Percentiles rank a stretch among this genome's conserved stretches.
phyloP scores from a whole-genome alignment of 2,797 vertebrate genomes.

The Garrulus glandarius region DNA sequence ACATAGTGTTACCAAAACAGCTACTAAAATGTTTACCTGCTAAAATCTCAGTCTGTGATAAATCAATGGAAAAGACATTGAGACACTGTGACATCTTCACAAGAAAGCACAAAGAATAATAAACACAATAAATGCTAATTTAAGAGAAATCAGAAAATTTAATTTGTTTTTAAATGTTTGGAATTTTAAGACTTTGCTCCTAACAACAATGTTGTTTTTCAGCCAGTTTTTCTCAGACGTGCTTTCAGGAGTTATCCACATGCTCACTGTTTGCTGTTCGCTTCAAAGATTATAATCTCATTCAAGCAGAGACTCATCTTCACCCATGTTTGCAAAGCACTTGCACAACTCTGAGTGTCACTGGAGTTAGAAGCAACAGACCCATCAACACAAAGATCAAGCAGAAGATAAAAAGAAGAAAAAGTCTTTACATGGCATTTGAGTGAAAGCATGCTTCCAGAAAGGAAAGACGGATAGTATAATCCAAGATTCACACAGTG shows the following conservation, averaged over 20 bases:
- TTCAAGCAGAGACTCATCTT: constrained; percentile 47
- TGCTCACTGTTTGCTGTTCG: neutral
- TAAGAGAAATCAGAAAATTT: neutral
- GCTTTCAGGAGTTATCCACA: neutral
- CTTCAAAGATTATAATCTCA: constrained; percentile 36
- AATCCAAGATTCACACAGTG: neutral
- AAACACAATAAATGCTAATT: neutral
- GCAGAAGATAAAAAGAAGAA: neutral
- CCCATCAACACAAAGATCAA: neutral
- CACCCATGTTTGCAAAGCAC: neutral
- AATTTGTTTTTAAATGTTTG: neutral
- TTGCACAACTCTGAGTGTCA: constrained; percentile 19
- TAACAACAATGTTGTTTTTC: neutral
- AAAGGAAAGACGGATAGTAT: neutral
- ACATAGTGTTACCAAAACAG: neutral
- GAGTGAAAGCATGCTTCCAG: neutral
- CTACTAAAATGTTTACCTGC: neutral
- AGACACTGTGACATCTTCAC: neutral
- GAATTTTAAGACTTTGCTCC: neutral
- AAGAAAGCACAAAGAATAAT: neutral
- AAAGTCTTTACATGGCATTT: neutral
- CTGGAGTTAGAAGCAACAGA: neutral
- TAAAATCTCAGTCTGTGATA: neutral
- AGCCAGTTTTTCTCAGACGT: neutral
- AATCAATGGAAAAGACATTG: neutral